These are phyloP conservation scores for Drosophila incognita DNA, from an alignment of 2,888 invertebrate genomes.

Conservation along the genomic window DNA sequence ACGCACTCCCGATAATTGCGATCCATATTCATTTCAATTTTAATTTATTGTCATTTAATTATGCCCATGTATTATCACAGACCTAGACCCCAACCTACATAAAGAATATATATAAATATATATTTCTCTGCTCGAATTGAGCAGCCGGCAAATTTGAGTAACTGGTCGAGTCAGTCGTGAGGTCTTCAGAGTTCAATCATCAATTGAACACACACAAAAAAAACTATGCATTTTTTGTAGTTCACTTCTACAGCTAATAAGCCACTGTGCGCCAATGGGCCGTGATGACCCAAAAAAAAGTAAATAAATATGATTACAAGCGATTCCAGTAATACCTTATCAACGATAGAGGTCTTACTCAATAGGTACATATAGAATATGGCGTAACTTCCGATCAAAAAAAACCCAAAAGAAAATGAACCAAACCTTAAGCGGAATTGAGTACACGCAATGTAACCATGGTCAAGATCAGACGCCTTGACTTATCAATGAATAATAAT, in stretches of 20 bases:
- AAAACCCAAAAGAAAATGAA: background rate
- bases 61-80: slow-evolving; percentile 35
- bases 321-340: slow-evolving; percentile 48
- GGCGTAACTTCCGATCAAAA: slow-evolving; percentile 35
- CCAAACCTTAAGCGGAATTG: slow-evolving; percentile 1
- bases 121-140: slow-evolving; percentile 22
- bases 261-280: slow-evolving; percentile 15
- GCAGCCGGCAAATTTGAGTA: slow-evolving; percentile 19
- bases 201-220: slow-evolving; percentile 58
- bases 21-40: slow-evolving; percentile 51
- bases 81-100: slow-evolving; percentile 35
- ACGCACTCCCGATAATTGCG: slow-evolving; percentile 24
- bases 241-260: background rate
- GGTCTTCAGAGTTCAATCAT: slow-evolving; percentile 62
- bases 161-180: slow-evolving; percentile 36
- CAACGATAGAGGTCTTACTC: slow-evolving; percentile 10
- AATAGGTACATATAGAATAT: slow-evolving; percentile 13
- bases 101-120: slow-evolving; percentile 10
- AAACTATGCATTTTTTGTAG: slow-evolving; percentile 50
- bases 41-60: slow-evolving; percentile 57
- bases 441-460: slow-evolving; percentile 28
- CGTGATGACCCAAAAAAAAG: slow-evolving; percentile 49
- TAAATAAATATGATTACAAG: slow-evolving; percentile 20
- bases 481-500: slow-evolving; percentile 12
- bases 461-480: slow-evolving; percentile 67